Percentiles rank a stretch among this genome's conserved stretches.
phyloP scores from a whole-genome alignment of 2,113 vertebrate species.

The Grammomys surdaster region DNA sequence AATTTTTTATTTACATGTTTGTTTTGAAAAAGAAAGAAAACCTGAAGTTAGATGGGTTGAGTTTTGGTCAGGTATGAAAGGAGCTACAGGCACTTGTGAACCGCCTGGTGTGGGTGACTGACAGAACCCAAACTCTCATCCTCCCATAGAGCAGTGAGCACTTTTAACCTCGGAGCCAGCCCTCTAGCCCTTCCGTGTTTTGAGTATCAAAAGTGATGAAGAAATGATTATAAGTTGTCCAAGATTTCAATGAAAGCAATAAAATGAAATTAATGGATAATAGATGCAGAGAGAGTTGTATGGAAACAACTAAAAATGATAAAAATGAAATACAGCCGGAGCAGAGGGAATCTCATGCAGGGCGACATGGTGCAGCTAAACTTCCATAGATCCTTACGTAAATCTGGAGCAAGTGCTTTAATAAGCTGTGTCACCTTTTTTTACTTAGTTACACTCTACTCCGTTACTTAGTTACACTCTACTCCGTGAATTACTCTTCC shows the following conservation, averaged over 20 bases:
- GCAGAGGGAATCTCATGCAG: background rate
- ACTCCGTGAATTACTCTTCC: background rate
- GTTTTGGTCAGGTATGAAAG: background rate
- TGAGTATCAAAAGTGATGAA: background rate
- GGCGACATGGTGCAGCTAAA: accelerated
- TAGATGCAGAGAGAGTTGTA: background rate
- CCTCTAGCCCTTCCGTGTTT: background rate
- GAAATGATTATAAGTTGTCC: background rate
- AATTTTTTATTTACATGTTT: background rate
- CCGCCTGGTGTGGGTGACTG: background rate
- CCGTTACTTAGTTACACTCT: background rate
- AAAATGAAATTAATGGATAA: background rate
- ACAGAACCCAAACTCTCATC: background rate
- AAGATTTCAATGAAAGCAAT: background rate
- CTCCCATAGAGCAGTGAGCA: too few relatives aligned
- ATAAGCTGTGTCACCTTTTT: background rate
- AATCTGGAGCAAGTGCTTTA: background rate
- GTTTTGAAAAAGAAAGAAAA: background rate
- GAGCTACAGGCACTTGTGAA: background rate
- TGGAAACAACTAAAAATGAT: background rate
- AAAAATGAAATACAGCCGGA: background rate
- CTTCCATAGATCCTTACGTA: background rate
- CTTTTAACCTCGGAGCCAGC: background rate
- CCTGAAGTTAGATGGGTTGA: background rate
- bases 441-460: background rate